phyloP scores from a whole-genome alignment of 2,888 invertebrate genomes.

The Syrista parreyssii region DNA sequence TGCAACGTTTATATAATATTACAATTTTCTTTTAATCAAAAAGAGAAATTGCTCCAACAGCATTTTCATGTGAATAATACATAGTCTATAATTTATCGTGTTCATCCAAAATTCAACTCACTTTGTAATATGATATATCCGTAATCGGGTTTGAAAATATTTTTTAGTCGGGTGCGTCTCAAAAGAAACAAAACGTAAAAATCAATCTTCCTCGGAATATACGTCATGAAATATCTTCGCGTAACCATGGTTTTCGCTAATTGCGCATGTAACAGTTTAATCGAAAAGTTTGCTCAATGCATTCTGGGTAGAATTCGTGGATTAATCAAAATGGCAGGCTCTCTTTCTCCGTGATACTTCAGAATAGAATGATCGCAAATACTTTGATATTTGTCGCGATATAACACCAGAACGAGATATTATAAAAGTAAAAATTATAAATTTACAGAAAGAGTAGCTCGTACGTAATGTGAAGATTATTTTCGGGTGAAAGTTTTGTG shows the following conservation, averaged over 20 bases:
- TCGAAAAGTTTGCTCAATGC: constrained; percentile 33
- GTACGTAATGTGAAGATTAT: background rate
- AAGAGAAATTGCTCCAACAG: background rate
- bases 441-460: background rate
- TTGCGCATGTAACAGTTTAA: constrained; percentile 33
- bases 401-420: background rate
- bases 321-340: constrained; percentile 49
- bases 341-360: background rate
- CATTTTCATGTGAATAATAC: background rate
- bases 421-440: background rate
- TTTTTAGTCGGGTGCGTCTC: background rate
- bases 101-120: background rate
- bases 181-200: background rate
- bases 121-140: too few species aligned
- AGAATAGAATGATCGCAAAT: background rate
- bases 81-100: background rate
- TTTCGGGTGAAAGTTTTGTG: background rate
- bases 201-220: background rate
- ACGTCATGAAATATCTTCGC: background rate
- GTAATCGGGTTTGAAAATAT: too few species aligned
- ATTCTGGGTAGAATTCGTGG: constrained; percentile 52
- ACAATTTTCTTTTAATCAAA: background rate
- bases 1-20: background rate
- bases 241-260: constrained; percentile 17
- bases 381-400: background rate